Evolutionary conservation across 2,797 vertebrate genomes (phyloP), one percentile per base, ranked within the genome.

Genomic region (Girardinus metallicus): DNA sequence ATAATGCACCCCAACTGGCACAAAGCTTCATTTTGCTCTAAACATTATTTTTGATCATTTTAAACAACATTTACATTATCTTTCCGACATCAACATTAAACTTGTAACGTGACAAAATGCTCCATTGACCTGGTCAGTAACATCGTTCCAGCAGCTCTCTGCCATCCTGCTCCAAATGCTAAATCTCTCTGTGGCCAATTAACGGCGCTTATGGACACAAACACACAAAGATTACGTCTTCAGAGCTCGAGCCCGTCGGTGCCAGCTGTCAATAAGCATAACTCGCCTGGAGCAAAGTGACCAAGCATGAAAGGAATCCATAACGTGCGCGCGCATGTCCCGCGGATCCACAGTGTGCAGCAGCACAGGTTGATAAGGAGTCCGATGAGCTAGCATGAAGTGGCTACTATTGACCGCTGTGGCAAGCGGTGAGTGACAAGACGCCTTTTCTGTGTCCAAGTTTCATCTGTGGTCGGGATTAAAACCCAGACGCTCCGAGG

Each of bases 191-290:
- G 75, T 83, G 85, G 81, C 86, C 86, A 93, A 92, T 94, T 92
- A 94, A 92, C 87, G 85, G 83, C 75, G 85, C 87, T 93, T 87
- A 94, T 90, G 84, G 84, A 87, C 87, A 89, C 1, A 80, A 91
- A 91, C 57, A 75, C 82, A 76, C 79, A 89, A 79, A 88, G 80
- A 78, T 81, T 80, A 79, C 86, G 68, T 87, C 82, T 83, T 79
- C 49, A 47, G 47, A 29, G 49, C 80, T 57, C 83, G 81, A 81
- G 78, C 53, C 85, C 79, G 87, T 87, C 90, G 86, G 83, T 78
- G 71, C 49, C 85, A 91, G 83, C 85, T 89, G 88, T 87, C 83
- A 82, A 12, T 77, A 74, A 74, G 51, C 80, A 31, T 39, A 76
- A 79, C 83, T 79, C 29, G 83, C 83, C 60, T 76, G 85, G 76